Conservation (phyloP, 1,140 invertebrate genomes). For the Apis florea region DNA sequence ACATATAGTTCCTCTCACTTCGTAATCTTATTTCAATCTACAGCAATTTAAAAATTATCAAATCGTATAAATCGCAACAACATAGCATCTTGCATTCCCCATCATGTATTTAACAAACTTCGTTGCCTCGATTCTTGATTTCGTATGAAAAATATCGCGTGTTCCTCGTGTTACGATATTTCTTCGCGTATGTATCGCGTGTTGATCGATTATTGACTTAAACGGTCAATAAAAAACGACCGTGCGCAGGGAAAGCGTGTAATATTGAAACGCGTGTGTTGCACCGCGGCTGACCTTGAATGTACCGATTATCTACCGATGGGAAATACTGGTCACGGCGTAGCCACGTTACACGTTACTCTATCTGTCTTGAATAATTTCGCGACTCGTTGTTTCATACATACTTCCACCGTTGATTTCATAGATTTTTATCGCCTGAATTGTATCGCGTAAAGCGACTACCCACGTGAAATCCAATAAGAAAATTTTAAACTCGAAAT, state of each 20-base stretch:
- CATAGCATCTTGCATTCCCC: too few relatives aligned
- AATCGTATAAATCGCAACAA: too few relatives aligned
- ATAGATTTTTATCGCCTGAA: neutral
- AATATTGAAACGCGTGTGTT: slow-evolving; percentile 50
- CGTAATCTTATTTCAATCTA: too few relatives aligned
- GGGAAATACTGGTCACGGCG: slow-evolving; percentile 58
- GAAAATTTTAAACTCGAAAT: too few relatives aligned
- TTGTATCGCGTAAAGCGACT: too few relatives aligned
- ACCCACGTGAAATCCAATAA: too few relatives aligned
- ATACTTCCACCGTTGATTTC: neutral
- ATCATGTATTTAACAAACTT: too few relatives aligned
- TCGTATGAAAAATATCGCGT: too few relatives aligned
- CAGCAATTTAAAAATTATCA: too few relatives aligned
- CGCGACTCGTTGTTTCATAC: slow-evolving; percentile 46
- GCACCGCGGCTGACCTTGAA: slow-evolving; percentile 60
- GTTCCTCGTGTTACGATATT: too few relatives aligned
- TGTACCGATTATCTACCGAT: slow-evolving; percentile 59
- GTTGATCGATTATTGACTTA: slow-evolving; percentile 35
- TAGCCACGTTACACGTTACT: slow-evolving; percentile 55
- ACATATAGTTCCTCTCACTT: too few relatives aligned
- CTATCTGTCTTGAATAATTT: slow-evolving; percentile 64
- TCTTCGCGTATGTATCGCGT: neutral
- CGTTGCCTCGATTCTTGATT: too few relatives aligned
- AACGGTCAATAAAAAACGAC: slow-evolving; percentile 42
- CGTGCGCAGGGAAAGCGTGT: slow-evolving; percentile 19